A percentile compares a stretch with the other conserved stretches of the same genome.
Conservation (phyloP, 2,113 vertebrate species). For the Opisthocomus hoazin region DNA sequence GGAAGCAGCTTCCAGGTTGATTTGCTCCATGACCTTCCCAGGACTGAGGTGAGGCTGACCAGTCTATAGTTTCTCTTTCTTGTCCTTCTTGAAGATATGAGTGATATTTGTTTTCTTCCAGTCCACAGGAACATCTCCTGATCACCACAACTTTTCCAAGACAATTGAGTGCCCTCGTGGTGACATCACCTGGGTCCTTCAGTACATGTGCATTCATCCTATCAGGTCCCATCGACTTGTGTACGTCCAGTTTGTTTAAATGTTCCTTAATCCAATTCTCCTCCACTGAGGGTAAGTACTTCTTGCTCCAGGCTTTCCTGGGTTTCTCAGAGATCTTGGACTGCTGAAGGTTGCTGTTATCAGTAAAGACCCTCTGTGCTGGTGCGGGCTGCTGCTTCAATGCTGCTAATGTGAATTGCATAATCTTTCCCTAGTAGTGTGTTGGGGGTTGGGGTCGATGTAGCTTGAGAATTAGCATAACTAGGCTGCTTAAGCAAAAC, state of each 20-base stretch:
- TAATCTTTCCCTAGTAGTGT: not conserved
- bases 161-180: not conserved
- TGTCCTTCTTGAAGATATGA: not conserved
- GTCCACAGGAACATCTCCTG: not conserved
- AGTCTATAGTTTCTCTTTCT: not conserved
- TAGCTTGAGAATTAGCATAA: too few species aligned
- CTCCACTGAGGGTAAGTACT: rapidly evolving
- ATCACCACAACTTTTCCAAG: not conserved
- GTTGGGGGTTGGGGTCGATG: too few species aligned
- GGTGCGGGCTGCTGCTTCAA: not conserved
- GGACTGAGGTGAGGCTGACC: not conserved
- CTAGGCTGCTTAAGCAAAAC: too few species aligned
- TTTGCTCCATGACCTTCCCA: not conserved
- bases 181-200: not conserved
- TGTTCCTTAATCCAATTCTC: not conserved
- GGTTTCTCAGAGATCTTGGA: not conserved
- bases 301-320: not conserved
- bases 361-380: not conserved
- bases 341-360: not conserved
- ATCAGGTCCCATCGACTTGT: not conserved
- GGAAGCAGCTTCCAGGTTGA: not conserved
- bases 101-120: not conserved
- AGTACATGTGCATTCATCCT: not conserved
- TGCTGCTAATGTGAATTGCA: not conserved
- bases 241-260: not conserved